These are phyloP conservation scores for Protobothrops mucrosquamatus DNA, from an alignment of 2,113 vertebrate genomes.

Conservation along the genomic window DNA sequence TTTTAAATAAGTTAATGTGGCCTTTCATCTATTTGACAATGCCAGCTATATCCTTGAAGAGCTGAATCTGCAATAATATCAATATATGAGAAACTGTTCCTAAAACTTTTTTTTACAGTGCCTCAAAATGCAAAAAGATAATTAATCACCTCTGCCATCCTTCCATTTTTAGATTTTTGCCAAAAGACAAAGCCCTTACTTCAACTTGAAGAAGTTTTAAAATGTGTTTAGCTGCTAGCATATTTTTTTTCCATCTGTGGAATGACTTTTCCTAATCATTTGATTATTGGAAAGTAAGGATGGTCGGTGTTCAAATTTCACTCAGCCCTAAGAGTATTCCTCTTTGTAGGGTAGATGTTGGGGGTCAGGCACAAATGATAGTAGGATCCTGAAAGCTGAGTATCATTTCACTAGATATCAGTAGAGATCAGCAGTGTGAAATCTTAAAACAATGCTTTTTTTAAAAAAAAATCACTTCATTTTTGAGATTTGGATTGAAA, in stretches of 20 bases:
- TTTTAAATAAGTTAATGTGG: neutral
- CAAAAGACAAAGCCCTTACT: neutral
- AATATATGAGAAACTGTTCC: neutral
- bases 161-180: neutral
- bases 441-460: neutral
- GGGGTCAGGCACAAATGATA: neutral
- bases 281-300: neutral
- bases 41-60: neutral
- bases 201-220: neutral
- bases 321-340: neutral
- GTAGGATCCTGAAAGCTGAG: neutral
- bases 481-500: neutral
- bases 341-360: neutral
- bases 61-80: neutral
- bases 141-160: neutral
- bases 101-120: neutral
- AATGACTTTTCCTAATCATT: neutral
- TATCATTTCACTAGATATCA: neutral
- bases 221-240: neutral
- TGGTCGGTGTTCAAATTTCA: neutral
- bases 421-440: neutral
- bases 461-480: neutral
- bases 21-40: neutral
- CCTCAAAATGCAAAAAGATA: neutral
- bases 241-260: neutral